Conservation (phyloP, 2,797 vertebrate genomes). For the Sylvia borin region DNA sequence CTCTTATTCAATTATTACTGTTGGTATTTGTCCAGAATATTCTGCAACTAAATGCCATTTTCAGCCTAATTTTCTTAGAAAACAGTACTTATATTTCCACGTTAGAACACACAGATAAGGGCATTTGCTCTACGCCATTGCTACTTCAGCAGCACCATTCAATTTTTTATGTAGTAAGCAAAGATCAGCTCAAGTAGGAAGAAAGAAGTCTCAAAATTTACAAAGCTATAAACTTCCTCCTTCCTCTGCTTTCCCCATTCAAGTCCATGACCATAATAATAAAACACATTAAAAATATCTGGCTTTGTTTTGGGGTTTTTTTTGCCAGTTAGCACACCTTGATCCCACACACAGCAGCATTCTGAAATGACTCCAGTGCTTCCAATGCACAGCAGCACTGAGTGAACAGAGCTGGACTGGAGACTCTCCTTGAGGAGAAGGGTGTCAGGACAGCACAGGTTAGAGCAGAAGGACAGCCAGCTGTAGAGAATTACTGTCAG, state of each 20-base stretch:
- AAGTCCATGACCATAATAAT: background rate
- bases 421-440: background rate
- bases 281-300: background rate
- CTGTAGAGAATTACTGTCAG: background rate
- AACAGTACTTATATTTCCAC: background rate
- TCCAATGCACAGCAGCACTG: background rate
- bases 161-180: background rate
- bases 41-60: background rate
- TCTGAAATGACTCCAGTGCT: background rate
- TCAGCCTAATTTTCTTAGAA: background rate
- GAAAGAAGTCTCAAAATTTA: background rate
- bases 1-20: background rate
- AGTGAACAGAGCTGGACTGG: background rate
- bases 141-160: background rate
- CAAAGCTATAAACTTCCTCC: background rate
- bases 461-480: background rate
- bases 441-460: background rate
- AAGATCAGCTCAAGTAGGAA: background rate
- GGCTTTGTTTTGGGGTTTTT: accelerated
- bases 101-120: background rate
- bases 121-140: background rate
- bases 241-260: background rate
- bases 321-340: background rate
- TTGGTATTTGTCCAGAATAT: background rate
- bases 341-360: background rate